These are phyloP conservation scores for Pristionchus maxplancki DNA, from an alignment of 2,888 invertebrate genomes.

Conservation along the genomic window DNA sequence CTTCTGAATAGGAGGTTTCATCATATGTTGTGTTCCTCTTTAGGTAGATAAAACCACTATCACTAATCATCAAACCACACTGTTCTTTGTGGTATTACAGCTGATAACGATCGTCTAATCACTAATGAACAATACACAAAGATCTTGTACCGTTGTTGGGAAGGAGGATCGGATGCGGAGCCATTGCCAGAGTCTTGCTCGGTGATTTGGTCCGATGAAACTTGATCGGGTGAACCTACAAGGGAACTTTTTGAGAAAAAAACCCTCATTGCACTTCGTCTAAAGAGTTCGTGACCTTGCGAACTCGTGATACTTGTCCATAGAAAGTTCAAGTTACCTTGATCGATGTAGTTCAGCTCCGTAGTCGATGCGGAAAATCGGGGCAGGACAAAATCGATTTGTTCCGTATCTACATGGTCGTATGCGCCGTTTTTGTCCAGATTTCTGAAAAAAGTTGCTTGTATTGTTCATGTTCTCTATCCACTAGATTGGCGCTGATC, in stretches of 20 bases:
- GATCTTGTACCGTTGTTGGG: background rate
- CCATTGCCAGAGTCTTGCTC: background rate
- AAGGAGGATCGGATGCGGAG: background rate
- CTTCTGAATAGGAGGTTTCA: background rate
- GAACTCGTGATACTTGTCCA: background rate
- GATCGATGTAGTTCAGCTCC: constrained; percentile 25
- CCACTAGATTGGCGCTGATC: background rate
- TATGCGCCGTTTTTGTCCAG: background rate
- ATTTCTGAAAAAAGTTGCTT: background rate
- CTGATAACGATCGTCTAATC: background rate
- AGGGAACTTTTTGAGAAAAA: background rate
- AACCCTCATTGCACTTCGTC: background rate
- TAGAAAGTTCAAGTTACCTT: background rate
- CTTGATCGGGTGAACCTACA: background rate
- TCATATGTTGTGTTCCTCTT: too few species aligned
- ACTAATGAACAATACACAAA: background rate
- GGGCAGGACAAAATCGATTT: background rate
- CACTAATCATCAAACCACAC: too few species aligned
- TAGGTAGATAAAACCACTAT: too few species aligned
- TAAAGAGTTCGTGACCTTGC: background rate
- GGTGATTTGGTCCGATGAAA: background rate
- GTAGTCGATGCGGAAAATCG: background rate
- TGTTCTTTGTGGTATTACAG: background rate
- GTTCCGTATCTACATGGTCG: background rate
- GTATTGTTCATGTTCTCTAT: background rate